Base-by-base conservation (phyloP, 2,113 vertebrate genomes). In the Dipodomys spectabilis region DNA sequence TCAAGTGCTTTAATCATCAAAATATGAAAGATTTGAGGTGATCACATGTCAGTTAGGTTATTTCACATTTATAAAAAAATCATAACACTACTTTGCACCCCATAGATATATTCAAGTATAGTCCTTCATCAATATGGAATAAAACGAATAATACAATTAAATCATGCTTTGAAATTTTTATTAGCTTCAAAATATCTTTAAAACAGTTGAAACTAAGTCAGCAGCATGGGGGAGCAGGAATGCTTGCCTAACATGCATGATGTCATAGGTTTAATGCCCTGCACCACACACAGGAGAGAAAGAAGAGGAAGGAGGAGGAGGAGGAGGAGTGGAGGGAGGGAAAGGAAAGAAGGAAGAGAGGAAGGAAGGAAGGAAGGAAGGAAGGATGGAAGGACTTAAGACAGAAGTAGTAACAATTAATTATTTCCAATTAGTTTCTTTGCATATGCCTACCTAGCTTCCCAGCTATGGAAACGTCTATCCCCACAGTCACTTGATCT, bases 101-200 rank as follows among this genome's bases (percentile, higher is more conserved):
- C 39, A 19, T 39, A 18, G 27, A 65, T 44, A 64, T n/a, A 45
- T 25, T 10, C 57, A 45, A 23, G 28, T 65, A 77, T 65, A 77
- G 45, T 39, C 39, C 39, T n/a, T 15, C 23, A 16, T 11, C 6
- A 39, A 35, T 64, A 39, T 81, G 10, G 20, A 62, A 62, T 81
- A 25, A 45, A 65, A 62, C 3, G 16, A 44, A 45, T 30, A 27
- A 49, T 65, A 25, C 45, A 82, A 78, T 77, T 64, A 91, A 90
- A 81, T 64, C 44, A 35, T n/a, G 60, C 65, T 12, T 87, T 90
- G 27, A 77, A 75, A 11, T 30, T n/a, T 67, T 84, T 28, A 0
- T 88, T 53, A 81, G 13, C 5, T 90, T 88, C 45, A 84, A 94
- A 88, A 69, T 5, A 69, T 92, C 32, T 27, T 39, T 69, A 60